Evolutionary conservation across 2,888 invertebrate genomes (phyloP).

Genomic region (Pantelozetes paolii): DNA sequence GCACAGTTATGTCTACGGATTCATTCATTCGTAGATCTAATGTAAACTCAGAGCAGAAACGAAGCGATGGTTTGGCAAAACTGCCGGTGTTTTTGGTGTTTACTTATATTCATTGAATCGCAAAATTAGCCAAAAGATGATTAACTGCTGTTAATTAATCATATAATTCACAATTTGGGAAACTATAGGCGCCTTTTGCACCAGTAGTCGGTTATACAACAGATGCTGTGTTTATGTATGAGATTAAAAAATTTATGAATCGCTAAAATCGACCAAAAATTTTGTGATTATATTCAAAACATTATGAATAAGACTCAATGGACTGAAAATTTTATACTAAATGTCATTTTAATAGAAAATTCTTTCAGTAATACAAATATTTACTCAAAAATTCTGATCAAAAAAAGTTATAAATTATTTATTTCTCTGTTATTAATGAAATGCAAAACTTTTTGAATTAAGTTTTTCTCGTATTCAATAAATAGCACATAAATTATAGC

Average conservation of each 20-base stretch:
- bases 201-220: background rate
- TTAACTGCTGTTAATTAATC: constrained; percentile 20
- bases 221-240: background rate
- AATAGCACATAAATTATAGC: no score
- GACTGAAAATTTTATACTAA: background rate
- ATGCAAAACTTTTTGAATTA: no score
- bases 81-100: background rate
- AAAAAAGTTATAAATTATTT: no score
- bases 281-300: background rate
- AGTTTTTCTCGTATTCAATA: no score
- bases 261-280: background rate
- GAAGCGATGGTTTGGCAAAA: background rate
- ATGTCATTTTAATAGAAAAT: no score
- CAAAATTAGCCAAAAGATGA: constrained; percentile 24
- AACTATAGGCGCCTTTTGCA: background rate
- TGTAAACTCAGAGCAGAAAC: background rate
- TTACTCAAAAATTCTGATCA: no score
- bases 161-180: constrained; percentile 18
- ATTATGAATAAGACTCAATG: background rate
- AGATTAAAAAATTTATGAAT: constrained; percentile 14
- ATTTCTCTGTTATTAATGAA: no score
- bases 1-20: background rate
- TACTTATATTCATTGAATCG: constrained; percentile 8
- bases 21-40: background rate
- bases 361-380: no score